Evolutionary conservation across 2,797 vertebrate species (phyloP), one percentile per base, ranked within the genome.

Genomic region (Galago senegalensis): DNA sequence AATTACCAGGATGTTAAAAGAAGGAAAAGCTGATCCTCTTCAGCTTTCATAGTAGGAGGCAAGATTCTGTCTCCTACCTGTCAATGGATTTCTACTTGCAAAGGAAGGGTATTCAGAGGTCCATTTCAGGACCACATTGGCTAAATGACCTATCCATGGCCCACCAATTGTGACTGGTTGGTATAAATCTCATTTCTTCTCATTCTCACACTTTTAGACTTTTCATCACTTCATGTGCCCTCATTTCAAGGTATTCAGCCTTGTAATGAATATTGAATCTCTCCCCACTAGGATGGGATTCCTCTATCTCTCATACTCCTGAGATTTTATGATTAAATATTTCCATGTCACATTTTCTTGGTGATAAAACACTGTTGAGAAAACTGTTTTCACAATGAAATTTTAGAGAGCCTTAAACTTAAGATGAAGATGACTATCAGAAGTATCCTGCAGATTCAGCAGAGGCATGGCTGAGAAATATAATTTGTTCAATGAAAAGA

Each of bases 371-470:
- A 20, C 87, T 53, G 4, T 65, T 77, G 72, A 95, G 69, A 86
- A 92, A 65, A 89, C 79, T 94, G 90, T 97, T 97, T 96, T 90
- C 87, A 80, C 49, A 84, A 53, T 81, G 95, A 96, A 97, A 86
- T 90, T 93, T 92, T 84, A 93, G 81, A 97, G 14, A 88, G 79
- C 53, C 29, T 97, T 93, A 88, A 69, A 92, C 88, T 88, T 97
- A 93, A 96, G 94, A 93, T 67, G 86, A 95, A 96, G 77, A 94
- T 91, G 53, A 90, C 94, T 91, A 94, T 97, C 82, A 97, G 92
- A 82, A 76, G 61, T 61, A 29, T 77, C 96, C 46, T 92, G 85
- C 95, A 83, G 90, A 96, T 92, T 95, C 96, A 97, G 96, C 88
- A 91, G 83, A 97, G 70, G 85, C 63, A 61, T 85, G 25, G 29